These are phyloP conservation scores for Enteromius fasciolatus DNA, from an alignment of 2,797 vertebrate species.

Conservation along the genomic window DNA sequence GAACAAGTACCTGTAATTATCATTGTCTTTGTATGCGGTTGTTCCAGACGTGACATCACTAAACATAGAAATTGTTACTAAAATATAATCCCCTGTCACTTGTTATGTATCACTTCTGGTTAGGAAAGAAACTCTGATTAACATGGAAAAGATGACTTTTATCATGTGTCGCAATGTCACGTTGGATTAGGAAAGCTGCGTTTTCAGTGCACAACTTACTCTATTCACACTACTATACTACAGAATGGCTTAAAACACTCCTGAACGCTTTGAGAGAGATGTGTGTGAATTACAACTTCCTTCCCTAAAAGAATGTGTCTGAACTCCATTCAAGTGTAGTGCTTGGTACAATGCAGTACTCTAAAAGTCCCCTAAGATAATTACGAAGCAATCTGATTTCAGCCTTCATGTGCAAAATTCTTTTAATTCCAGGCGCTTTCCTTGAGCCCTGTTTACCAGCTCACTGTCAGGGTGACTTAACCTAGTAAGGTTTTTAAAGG, in stretches of 20 bases:
- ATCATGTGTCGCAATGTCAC: background rate
- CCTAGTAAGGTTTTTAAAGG: slow-evolving; percentile 22
- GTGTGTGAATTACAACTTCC: background rate
- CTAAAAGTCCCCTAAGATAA: slow-evolving; percentile 9
- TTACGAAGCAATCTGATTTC: slow-evolving; percentile 41
- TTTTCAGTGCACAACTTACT: background rate
- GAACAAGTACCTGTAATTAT: background rate
- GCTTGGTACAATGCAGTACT: slow-evolving; percentile 39
- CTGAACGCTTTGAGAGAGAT: background rate
- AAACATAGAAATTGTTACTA: background rate
- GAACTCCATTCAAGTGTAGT: background rate
- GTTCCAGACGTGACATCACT: background rate
- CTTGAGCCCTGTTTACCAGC: slow-evolving; percentile 31
- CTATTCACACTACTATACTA: background rate
- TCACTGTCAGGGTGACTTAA: slow-evolving; percentile 25
- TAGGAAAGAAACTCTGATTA: background rate
- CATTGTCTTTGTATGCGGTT: background rate
- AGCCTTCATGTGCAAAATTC: slow-evolving; percentile 24
- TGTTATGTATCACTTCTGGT: background rate
- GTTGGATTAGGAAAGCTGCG: background rate
- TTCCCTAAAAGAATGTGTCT: slow-evolving; percentile 13
- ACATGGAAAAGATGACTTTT: background rate
- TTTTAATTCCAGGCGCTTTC: slow-evolving; percentile 22
- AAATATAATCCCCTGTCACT: background rate
- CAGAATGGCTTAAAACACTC: background rate